phyloP scores from a whole-genome alignment of 1,140 invertebrate species.

The Pseudoatta argentina region DNA sequence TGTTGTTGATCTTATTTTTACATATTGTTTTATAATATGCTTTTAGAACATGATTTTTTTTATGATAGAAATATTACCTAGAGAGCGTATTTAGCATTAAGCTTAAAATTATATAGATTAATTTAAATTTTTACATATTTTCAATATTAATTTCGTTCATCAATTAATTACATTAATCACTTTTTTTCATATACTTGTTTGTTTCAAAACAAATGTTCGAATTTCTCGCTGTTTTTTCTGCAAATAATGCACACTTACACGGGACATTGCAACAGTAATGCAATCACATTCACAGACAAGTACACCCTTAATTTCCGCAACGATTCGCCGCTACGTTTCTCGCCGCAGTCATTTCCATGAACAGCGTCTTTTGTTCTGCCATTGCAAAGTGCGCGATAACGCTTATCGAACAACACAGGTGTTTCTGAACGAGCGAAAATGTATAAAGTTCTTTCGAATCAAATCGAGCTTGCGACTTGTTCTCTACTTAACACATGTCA shows the following conservation, averaged over 20 bases:
- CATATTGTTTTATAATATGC: too few relatives aligned
- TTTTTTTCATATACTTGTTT: background rate
- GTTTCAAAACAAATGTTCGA: background rate
- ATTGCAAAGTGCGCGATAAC: conserved; percentile 39
- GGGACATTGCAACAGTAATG: background rate
- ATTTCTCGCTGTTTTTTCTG: conserved; percentile 1
- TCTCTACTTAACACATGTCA: conserved; percentile 20
- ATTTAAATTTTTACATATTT: background rate
- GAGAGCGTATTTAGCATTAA: background rate
- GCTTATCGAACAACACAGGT: conserved; percentile 48
- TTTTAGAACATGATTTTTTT: background rate
- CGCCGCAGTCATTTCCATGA: conserved; percentile 27
- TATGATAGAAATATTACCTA: background rate
- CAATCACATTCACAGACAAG: conserved; percentile 11
- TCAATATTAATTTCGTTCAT: background rate
- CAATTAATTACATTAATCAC: background rate
- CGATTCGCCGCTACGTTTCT: conserved; percentile 37
- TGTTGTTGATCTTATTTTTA: too few relatives aligned
- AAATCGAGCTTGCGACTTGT: background rate
- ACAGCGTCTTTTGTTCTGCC: conserved; percentile 50
- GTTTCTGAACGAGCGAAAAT: conserved; percentile 26
- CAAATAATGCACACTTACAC: conserved; percentile 14
- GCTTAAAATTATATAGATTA: background rate
- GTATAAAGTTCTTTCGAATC: conserved; percentile 9
- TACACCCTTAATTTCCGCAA: conserved; percentile 51